phyloP scores from a whole-genome alignment of 2,113 vertebrate genomes.

The Syngnathus floridae region DNA sequence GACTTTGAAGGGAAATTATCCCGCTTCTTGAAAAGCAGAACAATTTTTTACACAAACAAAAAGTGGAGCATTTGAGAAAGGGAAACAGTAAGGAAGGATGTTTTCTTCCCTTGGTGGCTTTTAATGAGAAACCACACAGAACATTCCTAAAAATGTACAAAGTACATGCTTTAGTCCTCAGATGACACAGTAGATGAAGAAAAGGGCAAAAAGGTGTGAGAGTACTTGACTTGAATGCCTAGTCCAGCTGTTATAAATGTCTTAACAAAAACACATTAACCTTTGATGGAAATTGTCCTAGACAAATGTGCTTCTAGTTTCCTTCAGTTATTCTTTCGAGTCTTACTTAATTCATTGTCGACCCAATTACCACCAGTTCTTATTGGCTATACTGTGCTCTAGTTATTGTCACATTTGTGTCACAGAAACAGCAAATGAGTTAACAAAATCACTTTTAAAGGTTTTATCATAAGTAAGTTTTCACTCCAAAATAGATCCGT shows the following conservation, averaged over 20 bases:
- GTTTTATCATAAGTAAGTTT: background rate
- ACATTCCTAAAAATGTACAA: slow-evolving; percentile 39
- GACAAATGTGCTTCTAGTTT: slow-evolving; percentile 22
- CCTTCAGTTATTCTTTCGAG: slow-evolving; percentile 23
- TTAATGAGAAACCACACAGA: slow-evolving; percentile 18
- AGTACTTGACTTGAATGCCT: background rate
- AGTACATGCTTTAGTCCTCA: background rate
- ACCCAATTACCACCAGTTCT: background rate
- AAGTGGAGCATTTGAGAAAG: background rate
- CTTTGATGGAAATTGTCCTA: background rate
- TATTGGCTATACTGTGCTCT: slow-evolving; percentile 1
- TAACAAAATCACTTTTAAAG: background rate
- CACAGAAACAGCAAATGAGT: background rate
- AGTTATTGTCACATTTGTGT: background rate
- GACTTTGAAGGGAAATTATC: background rate
- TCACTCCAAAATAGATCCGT: background rate
- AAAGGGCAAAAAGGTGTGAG: slow-evolving; percentile 15
- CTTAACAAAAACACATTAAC: slow-evolving; percentile 24
- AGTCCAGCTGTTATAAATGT: slow-evolving; percentile 19
- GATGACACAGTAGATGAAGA: background rate
- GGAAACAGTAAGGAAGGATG: background rate
- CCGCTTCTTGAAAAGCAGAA: slow-evolving; percentile 9
- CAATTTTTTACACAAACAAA: background rate
- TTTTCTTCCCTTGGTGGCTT: slow-evolving; percentile 8
- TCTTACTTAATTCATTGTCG: slow-evolving; percentile 28